Base-by-base conservation (phyloP, 2,888 invertebrate genomes). In the Sphaerophoria rueppellii region DNA sequence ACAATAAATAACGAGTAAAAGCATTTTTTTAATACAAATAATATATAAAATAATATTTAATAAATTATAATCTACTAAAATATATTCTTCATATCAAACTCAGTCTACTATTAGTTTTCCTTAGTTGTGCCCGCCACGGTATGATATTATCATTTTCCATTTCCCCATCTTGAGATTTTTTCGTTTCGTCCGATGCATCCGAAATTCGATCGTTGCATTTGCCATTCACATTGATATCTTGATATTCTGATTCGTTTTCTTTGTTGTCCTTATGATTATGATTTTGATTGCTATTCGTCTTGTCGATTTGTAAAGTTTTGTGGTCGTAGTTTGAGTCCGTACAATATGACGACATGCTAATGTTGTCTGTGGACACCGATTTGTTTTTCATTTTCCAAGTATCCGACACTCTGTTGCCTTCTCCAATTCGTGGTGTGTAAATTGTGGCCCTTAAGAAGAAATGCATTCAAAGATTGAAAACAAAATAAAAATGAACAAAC, bases 31-130 rank as follows among this genome's bases (percentile, higher is more conserved):
- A 43, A 61, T 43, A 60, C 52, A 54, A 32, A 61, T 34, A 63
- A 63, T 40, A 12, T 40, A 11, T 55, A 34, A 40, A 24, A 46
- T 61, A 32, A 37, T 35, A 40, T 9, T 16, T 32, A n/a, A 54
- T 67, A 40, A 61, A 37, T 24, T 24, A 24, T 24, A 24, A 24
- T 16, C 6, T 34, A 54, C 34, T 57, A 58, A 43, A 37, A 50
- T 58, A 24, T 63, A 89, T 94, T 91, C 12, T 43, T 43, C 96
- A 96, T 89, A 97, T 93, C 88, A 97, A 93, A 91, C 96, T 97
- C 82, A 97, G 93, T 90, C 96, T 96, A 93, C 97, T 97, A 92
- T 97, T 97, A 14, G 97, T 97, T 92, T 97, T 97, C 90, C 97
- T 94, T 61, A 97, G 93, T 89, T 97, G 96, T 40, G 97, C 96